Conservation (phyloP, 2,888 invertebrate species). For the Hyposoter didymator region DNA sequence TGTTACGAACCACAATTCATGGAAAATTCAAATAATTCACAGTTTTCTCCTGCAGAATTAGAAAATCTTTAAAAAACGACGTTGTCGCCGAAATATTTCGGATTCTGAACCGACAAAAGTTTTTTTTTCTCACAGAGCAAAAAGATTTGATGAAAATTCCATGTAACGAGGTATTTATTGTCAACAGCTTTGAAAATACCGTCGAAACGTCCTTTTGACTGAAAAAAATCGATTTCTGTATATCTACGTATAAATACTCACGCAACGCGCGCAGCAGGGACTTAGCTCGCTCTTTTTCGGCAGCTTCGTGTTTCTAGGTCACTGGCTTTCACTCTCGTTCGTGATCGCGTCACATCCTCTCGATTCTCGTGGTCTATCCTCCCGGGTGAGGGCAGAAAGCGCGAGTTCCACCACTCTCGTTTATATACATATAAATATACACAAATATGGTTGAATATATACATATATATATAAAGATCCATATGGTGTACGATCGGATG, state of each 20-base stretch:
- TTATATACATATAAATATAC: neutral
- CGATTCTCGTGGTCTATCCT: constrained; percentile 60
- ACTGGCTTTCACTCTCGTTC: constrained; percentile 82
- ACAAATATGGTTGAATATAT: constrained; percentile 37
- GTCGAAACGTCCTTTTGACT: neutral
- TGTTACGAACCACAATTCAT: neutral
- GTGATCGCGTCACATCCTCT: constrained; percentile 69
- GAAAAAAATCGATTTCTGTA: neutral
- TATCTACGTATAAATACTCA: neutral
- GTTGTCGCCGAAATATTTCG: neutral
- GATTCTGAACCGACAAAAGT: neutral
- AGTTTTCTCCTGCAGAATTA: neutral
- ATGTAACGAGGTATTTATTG: neutral
- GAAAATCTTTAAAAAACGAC: neutral
- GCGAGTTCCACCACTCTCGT: constrained; percentile 33
- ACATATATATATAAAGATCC: constrained; percentile 22
- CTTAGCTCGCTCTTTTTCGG: constrained; percentile 62
- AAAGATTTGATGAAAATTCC: neutral
- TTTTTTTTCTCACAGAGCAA: neutral
- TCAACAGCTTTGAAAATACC: neutral
- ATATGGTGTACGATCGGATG: constrained; percentile 35
- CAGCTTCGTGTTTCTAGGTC: constrained; percentile 81
- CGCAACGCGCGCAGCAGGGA: constrained; percentile 15
- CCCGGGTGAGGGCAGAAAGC: constrained; percentile 42
- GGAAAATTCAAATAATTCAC: neutral